phyloP scores from a whole-genome alignment of 2,888 invertebrate genomes.

The Philhelius pedissequus region DNA sequence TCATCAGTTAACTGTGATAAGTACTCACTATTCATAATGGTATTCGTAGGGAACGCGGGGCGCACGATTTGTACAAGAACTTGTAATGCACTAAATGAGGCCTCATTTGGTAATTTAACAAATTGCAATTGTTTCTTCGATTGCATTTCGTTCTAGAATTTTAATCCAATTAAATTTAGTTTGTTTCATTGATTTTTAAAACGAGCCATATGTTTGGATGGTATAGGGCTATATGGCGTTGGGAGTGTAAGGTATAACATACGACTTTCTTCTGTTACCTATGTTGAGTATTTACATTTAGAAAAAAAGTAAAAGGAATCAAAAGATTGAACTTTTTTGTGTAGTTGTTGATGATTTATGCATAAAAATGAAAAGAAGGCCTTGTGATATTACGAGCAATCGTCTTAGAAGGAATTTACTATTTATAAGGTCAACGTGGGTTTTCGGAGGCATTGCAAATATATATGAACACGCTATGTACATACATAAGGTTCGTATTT shows the following conservation, averaged over 20 bases:
- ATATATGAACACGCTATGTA: background rate
- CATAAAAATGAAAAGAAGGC: conserved; percentile 25
- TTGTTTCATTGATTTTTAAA: conserved; percentile 55
- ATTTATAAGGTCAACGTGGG: conserved; percentile 37
- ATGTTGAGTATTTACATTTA: conserved; percentile 35
- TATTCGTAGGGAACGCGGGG: background rate
- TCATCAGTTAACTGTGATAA: conserved; percentile 41
- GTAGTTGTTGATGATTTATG: background rate
- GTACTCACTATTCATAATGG: conserved; percentile 54
- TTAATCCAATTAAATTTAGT: conserved; percentile 62
- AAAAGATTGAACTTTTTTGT: background rate
- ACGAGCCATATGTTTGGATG: background rate
- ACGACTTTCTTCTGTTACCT: conserved; percentile 10
- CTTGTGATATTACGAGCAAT: conserved; percentile 21
- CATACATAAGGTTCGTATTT: background rate
- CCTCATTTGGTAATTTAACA: conserved; percentile 59
- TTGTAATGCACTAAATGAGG: conserved; percentile 53
- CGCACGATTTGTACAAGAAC: conserved; percentile 17
- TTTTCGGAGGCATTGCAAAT: background rate
- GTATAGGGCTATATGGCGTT: background rate
- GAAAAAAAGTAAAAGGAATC: conserved; percentile 13
- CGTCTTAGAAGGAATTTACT: background rate
- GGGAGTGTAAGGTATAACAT: background rate
- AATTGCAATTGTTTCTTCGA: conserved; percentile 63
- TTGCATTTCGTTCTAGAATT: conserved; percentile 60